Percentiles rank a stretch among this genome's conserved stretches.
These are phyloP conservation scores for Onychomys arenicola DNA, from an alignment of 2,797 vertebrate genomes.

Conservation along the genomic window DNA sequence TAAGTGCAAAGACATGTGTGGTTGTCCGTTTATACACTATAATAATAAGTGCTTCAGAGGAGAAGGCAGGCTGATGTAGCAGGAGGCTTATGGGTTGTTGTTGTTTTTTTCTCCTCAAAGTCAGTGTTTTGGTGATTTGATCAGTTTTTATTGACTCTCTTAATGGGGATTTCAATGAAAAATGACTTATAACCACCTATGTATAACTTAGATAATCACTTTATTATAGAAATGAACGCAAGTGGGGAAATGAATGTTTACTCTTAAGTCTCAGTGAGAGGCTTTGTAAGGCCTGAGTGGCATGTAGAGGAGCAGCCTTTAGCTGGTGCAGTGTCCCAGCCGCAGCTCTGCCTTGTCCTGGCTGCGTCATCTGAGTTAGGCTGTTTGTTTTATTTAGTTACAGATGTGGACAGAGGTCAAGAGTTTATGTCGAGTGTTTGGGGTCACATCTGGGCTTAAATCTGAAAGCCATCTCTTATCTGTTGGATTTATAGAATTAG, in stretches of 20 bases:
- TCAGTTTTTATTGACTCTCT: slow-evolving; percentile 32
- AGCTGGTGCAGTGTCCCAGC: neutral
- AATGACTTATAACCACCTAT: slow-evolving; percentile 8
- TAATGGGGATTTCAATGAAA: slow-evolving; percentile 25
- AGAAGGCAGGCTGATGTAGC: neutral
- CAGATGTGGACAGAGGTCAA: slow-evolving; percentile 6
- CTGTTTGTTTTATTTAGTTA: slow-evolving; percentile 10
- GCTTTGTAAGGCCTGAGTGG: neutral
- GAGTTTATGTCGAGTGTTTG: slow-evolving; percentile 20
- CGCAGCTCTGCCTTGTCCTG: neutral
- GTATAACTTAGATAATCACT: neutral
- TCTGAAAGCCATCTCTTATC: neutral
- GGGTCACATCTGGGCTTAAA: slow-evolving; percentile 25
- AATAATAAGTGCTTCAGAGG: neutral
- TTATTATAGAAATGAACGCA: slow-evolving; percentile 37
- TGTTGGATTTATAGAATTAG: neutral
- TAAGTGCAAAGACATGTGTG: neutral
- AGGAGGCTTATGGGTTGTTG: neutral
- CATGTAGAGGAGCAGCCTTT: neutral
- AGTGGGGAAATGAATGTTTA: neutral
- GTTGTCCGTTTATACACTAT: neutral
- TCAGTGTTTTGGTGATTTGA: slow-evolving; percentile 7
- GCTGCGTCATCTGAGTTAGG: neutral
- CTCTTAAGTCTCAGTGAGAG: neutral
- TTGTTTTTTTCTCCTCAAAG: neutral